Conservation (phyloP, 2,888 invertebrate species). For the Metallyticus violacea region DNA sequence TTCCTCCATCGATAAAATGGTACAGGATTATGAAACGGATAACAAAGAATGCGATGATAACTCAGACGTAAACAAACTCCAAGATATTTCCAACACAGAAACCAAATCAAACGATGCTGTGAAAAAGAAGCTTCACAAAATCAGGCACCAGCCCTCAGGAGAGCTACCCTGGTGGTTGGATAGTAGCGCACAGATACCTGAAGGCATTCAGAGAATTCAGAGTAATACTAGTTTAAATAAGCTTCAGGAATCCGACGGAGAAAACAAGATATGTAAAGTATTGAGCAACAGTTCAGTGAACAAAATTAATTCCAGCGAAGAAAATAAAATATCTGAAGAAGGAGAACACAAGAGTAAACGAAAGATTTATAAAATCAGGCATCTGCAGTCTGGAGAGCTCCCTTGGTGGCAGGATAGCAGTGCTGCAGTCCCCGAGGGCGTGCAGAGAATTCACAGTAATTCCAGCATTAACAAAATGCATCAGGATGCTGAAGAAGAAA, state of each 20-base stretch:
- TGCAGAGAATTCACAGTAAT: slow-evolving; percentile 38
- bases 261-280: background rate
- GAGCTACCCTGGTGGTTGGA: slow-evolving; percentile 56
- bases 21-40: slow-evolving; percentile 29
- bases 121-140: slow-evolving; percentile 34
- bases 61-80: background rate
- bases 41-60: background rate
- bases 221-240: slow-evolving; percentile 26
- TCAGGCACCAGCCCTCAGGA: slow-evolving; percentile 53
- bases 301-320: background rate
- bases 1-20: background rate
- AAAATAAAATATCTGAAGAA: background rate
- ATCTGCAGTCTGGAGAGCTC: slow-evolving; percentile 65
- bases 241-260: background rate
- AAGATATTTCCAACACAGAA: slow-evolving; percentile 3
- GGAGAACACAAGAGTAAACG: background rate
- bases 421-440: slow-evolving; percentile 61
- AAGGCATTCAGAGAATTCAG: slow-evolving; percentile 41
- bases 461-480: slow-evolving; percentile 39
- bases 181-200: slow-evolving; percentile 42
- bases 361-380: slow-evolving; percentile 46
- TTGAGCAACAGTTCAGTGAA: background rate
- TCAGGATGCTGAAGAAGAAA: background rate
- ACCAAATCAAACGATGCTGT: background rate
- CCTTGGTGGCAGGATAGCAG: slow-evolving; percentile 63